Evolutionary conservation across 1,140 invertebrate species (phyloP).

Genomic region (Conus betulinus): DNA sequence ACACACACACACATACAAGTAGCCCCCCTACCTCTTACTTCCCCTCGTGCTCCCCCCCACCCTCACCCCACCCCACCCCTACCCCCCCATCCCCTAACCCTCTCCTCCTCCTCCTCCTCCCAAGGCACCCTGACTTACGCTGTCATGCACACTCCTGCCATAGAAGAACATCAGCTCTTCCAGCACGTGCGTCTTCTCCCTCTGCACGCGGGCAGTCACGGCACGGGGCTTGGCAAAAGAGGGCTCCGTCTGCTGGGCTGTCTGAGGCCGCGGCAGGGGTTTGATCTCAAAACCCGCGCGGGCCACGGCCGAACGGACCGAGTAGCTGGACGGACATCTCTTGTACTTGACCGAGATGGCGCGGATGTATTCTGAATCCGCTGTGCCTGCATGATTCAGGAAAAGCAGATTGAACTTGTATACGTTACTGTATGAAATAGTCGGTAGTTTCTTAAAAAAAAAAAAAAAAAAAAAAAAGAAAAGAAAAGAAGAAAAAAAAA

Average conservation of each 20-base stretch:
- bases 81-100: too few relatives aligned
- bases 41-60: background rate
- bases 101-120: too few relatives aligned
- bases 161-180: constrained; percentile 30
- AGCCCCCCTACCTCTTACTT: background rate
- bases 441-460: too few relatives aligned
- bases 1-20: constrained; percentile 5
- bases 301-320: background rate
- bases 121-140: too few relatives aligned
- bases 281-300: background rate
- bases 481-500: too few relatives aligned
- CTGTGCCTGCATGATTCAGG: background rate
- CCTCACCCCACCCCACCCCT: background rate
- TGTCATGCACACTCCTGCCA: constrained; percentile 4
- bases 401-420: too few relatives aligned
- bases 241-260: background rate
- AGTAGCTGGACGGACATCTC: constrained; percentile 9
- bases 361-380: constrained; percentile 22
- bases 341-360: constrained; percentile 20
- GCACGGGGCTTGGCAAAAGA: background rate
- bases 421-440: too few relatives aligned
- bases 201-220: background rate
- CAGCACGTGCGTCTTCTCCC: constrained; percentile 25
- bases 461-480: too few relatives aligned
- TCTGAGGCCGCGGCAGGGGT: background rate